A percentile compares a stretch with the other conserved stretches of the same genome.
Evolutionary conservation across 2,113 vertebrate species (phyloP).

Genomic region (Silurus meridionalis): DNA sequence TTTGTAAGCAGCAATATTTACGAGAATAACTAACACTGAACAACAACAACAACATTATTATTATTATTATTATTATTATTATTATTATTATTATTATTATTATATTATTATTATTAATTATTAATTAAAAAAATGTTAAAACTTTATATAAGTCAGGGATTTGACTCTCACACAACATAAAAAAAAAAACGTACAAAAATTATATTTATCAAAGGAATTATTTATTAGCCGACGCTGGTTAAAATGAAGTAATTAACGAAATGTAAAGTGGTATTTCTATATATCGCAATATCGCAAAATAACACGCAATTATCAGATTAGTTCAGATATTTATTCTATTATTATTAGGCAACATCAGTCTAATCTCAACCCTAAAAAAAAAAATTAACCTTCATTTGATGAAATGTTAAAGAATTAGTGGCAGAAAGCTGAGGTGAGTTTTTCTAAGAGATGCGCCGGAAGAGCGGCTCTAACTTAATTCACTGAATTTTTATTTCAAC

Average conservation of each 20-base stretch:
- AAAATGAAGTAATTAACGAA: not conserved
- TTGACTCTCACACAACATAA: not conserved
- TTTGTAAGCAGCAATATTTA: not conserved
- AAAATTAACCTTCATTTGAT: not conserved
- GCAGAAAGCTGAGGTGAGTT: not conserved
- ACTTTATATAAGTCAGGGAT: no score
- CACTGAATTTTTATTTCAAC: constrained; percentile 3
- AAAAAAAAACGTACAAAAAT: not conserved
- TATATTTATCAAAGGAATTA: not conserved
- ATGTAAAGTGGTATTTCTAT: not conserved
- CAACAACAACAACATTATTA: not conserved
- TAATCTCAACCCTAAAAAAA: not conserved
- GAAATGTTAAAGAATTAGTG: not conserved
- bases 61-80: not conserved
- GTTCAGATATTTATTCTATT: not conserved
- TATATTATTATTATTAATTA: not conserved
- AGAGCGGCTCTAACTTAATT: constrained; percentile 18
- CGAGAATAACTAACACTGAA: not conserved
- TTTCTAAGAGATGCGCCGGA: not conserved
- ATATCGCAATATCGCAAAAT: not conserved
- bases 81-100: not conserved
- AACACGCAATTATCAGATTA: not conserved
- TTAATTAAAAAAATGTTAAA: no score
- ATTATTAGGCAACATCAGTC: not conserved
- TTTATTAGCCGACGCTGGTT: not conserved